Evolutionary conservation across 2,797 vertebrate species (phyloP).

Genomic region (Nyctalus aviator): DNA sequence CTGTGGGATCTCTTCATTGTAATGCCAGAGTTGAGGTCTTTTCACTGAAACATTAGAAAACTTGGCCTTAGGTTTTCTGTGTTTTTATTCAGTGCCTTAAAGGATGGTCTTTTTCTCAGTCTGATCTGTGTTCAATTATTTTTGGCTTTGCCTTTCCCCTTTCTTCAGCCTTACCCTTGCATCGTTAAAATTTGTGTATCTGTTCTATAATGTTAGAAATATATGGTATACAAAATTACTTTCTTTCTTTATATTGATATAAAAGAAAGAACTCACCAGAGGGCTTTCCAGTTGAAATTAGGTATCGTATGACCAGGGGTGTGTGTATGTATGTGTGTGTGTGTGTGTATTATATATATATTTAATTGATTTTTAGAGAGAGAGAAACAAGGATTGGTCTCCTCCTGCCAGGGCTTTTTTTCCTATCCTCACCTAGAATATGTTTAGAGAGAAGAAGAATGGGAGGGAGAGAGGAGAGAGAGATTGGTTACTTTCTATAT

Average conservation of each 20-base stretch:
- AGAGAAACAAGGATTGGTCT: neutral
- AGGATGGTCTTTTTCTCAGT: conserved; percentile 45
- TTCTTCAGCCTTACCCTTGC: conserved; percentile 10
- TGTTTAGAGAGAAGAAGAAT: neutral
- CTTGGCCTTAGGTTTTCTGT: conserved; percentile 19
- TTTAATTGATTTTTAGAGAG: neutral
- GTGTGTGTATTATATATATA: neutral
- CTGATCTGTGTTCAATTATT: neutral
- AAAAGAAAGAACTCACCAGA: conserved; percentile 54
- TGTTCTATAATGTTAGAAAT: conserved; percentile 35
- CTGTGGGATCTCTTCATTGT: conserved; percentile 21
- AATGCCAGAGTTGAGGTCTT: conserved; percentile 39
- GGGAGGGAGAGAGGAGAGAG: neutral
- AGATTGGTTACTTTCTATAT: neutral
- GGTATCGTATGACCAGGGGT: neutral
- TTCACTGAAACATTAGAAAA: conserved; percentile 24
- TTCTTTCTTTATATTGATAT: conserved; percentile 49
- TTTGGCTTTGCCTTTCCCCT: neutral
- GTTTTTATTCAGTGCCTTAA: conserved; percentile 70
- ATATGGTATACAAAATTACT: neutral
- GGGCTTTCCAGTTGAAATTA: neutral
- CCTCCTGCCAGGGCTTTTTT: neutral
- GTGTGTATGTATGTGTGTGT: neutral
- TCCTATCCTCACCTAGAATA: neutral
- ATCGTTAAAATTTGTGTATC: conserved; percentile 33